These are phyloP conservation scores for Masticophis lateralis DNA, from an alignment of 2,797 vertebrate genomes.

Conservation along the genomic window DNA sequence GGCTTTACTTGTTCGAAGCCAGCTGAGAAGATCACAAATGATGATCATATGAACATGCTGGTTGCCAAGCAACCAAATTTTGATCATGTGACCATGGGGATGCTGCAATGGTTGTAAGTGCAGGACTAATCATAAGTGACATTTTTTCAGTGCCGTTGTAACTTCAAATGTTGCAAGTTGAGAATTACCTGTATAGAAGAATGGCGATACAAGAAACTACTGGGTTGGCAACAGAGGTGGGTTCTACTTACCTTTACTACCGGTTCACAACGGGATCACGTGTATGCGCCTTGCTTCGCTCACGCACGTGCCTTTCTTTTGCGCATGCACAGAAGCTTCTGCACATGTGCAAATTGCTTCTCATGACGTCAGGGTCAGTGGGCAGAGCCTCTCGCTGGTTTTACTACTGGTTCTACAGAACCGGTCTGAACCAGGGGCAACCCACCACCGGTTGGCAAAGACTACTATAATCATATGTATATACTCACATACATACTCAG, in stretches of 20 bases:
- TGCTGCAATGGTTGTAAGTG: not conserved
- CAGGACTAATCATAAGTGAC: not conserved
- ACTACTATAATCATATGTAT: not conserved
- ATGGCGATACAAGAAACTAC: not conserved
- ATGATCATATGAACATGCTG: not conserved
- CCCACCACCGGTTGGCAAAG: not conserved
- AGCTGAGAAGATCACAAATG: not conserved
- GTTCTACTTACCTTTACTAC: too few species aligned
- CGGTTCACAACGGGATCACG: too few species aligned
- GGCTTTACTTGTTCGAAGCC: not conserved
- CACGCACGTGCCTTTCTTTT: too few species aligned
- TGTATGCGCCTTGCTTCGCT: too few species aligned
- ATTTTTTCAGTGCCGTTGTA: not conserved
- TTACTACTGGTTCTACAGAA: too few species aligned
- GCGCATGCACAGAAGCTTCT: too few species aligned
- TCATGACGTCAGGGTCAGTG: too few species aligned
- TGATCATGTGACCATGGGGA: not conserved
- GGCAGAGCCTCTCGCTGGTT: too few species aligned
- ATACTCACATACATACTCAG: not conserved
- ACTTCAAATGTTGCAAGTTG: not conserved
- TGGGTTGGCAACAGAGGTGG: too few species aligned
- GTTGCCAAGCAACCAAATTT: not conserved
- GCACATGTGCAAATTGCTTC: too few species aligned
- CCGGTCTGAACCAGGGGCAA: rapidly evolving
- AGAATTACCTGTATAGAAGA: not conserved